phyloP scores from a whole-genome alignment of 2,113 vertebrate species.

The Elanus axillaris region DNA sequence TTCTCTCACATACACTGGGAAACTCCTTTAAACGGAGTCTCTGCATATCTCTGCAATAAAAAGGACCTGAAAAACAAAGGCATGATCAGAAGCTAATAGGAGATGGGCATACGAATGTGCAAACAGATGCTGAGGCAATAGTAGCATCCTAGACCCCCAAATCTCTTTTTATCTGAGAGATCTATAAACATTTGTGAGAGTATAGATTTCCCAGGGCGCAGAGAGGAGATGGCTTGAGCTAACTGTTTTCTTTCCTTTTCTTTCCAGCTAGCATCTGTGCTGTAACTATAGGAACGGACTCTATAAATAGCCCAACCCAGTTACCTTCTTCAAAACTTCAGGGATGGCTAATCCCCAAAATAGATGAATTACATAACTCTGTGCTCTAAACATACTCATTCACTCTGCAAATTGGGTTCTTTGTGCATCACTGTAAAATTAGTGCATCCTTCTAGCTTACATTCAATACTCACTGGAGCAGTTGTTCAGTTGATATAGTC shows the following conservation, averaged over 20 bases:
- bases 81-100: background rate
- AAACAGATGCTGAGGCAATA: background rate
- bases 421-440: background rate
- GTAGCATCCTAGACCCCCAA: background rate
- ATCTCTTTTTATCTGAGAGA: background rate
- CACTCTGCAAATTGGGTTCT: background rate
- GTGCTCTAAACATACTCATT: background rate
- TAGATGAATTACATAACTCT: constrained; percentile 46
- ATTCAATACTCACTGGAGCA: background rate
- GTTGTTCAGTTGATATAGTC: background rate
- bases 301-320: constrained; percentile 50
- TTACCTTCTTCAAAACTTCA: constrained; percentile 49
- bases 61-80: background rate
- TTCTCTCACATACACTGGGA: background rate
- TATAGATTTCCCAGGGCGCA: background rate
- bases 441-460: background rate
- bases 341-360: constrained; percentile 25
- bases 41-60: background rate
- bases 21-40: background rate
- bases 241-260: background rate
- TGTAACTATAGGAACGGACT: background rate
- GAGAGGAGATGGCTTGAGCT: background rate
- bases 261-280: background rate
- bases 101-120: background rate
- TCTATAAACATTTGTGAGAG: background rate